Evolutionary conservation across 2,888 invertebrate genomes (phyloP).

Genomic region (Microchrysa polita): DNA sequence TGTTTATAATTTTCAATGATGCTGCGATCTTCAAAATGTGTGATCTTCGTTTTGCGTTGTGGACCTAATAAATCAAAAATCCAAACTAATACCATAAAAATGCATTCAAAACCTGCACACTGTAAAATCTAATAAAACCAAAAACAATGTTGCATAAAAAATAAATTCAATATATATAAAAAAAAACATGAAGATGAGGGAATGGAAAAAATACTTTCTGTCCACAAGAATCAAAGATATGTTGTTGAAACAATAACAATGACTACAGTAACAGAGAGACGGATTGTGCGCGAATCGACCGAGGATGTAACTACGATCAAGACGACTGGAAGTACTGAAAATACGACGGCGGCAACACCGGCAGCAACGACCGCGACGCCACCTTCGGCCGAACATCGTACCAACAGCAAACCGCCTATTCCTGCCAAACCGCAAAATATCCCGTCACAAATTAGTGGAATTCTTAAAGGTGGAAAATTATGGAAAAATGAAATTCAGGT

Average conservation of each 20-base stretch:
- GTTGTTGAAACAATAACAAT: conserved; percentile 75
- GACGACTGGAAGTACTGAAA: conserved; percentile 6
- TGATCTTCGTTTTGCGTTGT: conserved; percentile 52
- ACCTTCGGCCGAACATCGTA: conserved; percentile 10
- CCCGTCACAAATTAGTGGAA: conserved; percentile 74
- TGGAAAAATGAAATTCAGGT: conserved; percentile 77
- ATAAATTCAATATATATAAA: neutral
- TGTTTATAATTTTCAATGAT: conserved; percentile 54
- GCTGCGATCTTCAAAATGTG: conserved; percentile 52
- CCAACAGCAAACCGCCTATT: conserved; percentile 19
- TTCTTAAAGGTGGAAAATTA: conserved; percentile 79
- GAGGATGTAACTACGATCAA: conserved; percentile 57
- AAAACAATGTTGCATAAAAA: conserved; percentile 37
- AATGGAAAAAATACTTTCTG: conserved; percentile 54
- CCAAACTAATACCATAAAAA: conserved; percentile 41
- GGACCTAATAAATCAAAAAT: conserved; percentile 39
- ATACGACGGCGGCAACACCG: conserved; percentile 23
- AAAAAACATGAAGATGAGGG: conserved; percentile 51
- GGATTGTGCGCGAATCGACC: conserved; percentile 66
- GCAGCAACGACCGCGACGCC: conserved; percentile 50
- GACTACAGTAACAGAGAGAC: conserved; percentile 74
- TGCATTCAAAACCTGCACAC: conserved; percentile 41
- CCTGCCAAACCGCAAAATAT: conserved; percentile 66
- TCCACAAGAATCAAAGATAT: conserved; percentile 66
- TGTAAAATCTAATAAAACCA: conserved; percentile 29